Percentiles rank a stretch among this genome's conserved stretches.
phyloP scores from a whole-genome alignment of 53 echinoderm and acorn worm species.

The Mesocentrotus franciscanus region DNA sequence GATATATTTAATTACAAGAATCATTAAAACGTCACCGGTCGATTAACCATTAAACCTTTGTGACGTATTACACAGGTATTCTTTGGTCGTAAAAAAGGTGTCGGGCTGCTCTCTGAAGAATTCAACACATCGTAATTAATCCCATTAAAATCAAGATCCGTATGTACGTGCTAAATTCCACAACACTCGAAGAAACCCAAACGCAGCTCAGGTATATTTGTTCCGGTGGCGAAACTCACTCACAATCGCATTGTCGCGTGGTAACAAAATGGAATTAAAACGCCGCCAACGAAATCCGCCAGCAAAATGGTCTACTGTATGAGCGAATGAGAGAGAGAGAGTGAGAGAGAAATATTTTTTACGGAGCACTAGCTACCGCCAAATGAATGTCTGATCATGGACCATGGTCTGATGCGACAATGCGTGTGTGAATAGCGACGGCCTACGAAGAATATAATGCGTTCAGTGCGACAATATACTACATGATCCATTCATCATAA shows the following conservation, averaged over 20 bases:
- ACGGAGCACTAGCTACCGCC: not conserved
- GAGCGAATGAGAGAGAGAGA: not conserved
- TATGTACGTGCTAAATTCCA: conserved; percentile 27
- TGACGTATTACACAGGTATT: not conserved
- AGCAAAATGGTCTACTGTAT: not conserved
- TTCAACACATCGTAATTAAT: conserved; percentile 22
- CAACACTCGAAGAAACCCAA: not conserved
- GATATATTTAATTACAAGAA: not conserved
- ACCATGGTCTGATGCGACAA: not conserved
- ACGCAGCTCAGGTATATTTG: not conserved
- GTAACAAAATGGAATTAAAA: not conserved
- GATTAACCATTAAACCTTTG: not conserved
- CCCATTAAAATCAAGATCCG: conserved; percentile 33
- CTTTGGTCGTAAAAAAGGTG: not conserved
- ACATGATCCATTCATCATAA: not conserved
- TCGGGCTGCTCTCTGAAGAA: conserved; percentile 1
- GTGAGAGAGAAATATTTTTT: not conserved
- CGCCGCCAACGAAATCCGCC: not conserved
- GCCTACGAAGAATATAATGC: not conserved
- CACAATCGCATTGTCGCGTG: not conserved
- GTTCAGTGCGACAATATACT: not conserved
- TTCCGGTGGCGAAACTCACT: not conserved
- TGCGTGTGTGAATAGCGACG: not conserved
- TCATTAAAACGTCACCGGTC: not conserved
- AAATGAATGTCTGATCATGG: too few relatives aligned